A percentile compares a stretch with the other conserved stretches of the same genome.
phyloP scores from a whole-genome alignment of 2,888 invertebrate species.

The Andrena fulva region DNA sequence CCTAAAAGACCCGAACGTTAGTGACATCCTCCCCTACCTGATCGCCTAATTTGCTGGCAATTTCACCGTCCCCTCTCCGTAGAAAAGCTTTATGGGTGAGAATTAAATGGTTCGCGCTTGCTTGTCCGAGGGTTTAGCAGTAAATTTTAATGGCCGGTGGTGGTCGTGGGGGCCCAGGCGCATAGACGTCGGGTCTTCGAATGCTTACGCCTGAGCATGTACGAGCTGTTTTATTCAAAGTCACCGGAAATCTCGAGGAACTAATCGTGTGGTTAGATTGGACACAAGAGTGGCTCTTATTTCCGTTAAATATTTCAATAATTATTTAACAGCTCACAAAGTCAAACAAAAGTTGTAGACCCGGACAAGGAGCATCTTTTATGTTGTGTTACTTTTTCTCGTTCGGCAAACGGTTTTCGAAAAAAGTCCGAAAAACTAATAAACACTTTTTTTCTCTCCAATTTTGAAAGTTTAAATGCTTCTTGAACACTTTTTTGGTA shows the following conservation, averaged over 20 bases:
- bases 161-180: no score
- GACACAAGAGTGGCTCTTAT: background rate
- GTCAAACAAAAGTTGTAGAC: no score
- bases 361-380: no score
- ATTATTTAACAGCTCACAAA: no score
- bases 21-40: background rate
- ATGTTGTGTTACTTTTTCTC: no score
- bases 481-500: no score
- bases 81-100: background rate
- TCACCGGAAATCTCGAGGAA: conserved; percentile 1
- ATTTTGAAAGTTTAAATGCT: no score
- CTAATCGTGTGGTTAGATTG: conserved; percentile 46
- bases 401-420: no score
- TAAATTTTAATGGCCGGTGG: no score
- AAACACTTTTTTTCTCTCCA: no score
- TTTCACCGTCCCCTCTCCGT: background rate
- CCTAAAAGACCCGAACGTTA: conserved; percentile 1
- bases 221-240: background rate
- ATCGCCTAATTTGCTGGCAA: conserved; percentile 2
- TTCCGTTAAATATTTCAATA: no score
- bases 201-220: background rate
- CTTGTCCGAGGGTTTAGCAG: background rate
- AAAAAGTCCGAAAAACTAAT: no score
- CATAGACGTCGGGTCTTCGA: background rate
- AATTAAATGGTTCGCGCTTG: background rate